phyloP scores from a whole-genome alignment of 2,113 vertebrate genomes.

The Rhabdomys dilectus region DNA sequence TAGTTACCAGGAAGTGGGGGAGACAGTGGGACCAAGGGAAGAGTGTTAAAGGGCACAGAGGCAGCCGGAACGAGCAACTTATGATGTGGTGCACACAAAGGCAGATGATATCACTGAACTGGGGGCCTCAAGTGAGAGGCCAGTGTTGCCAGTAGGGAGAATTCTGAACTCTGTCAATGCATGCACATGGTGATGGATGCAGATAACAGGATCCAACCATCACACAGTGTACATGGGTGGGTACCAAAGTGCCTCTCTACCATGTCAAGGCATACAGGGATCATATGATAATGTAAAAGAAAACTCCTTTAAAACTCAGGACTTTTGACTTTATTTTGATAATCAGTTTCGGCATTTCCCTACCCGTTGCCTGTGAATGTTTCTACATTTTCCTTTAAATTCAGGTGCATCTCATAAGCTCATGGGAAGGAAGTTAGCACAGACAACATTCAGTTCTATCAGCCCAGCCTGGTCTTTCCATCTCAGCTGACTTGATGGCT shows the following conservation, averaged over 20 bases:
- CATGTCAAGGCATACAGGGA: background rate
- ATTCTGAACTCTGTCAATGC: background rate
- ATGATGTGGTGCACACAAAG: too few relatives aligned
- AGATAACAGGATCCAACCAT: background rate
- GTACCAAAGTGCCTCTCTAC: background rate
- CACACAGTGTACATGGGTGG: too few relatives aligned
- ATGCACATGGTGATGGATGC: too few relatives aligned
- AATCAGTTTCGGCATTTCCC: background rate
- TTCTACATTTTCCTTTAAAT: background rate
- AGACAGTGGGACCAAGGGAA: background rate
- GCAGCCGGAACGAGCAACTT: background rate
- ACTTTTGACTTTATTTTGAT: slow-evolving; percentile 34
- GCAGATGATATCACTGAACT: too few relatives aligned
- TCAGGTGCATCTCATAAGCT: background rate
- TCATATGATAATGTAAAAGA: background rate
- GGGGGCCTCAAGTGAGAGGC: background rate
- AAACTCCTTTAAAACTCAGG: slow-evolving; percentile 7
- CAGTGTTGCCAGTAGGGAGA: background rate
- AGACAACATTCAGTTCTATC: background rate
- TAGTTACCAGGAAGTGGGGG: background rate
- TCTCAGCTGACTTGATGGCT: background rate
- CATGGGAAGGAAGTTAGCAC: background rate
- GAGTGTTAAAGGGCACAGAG: background rate
- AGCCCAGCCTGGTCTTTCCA: background rate
- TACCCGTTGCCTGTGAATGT: background rate